Percentiles rank a stretch among this genome's conserved stretches.
Conservation (phyloP, 2,113 vertebrate species). For the Microtus pennsylvanicus region DNA sequence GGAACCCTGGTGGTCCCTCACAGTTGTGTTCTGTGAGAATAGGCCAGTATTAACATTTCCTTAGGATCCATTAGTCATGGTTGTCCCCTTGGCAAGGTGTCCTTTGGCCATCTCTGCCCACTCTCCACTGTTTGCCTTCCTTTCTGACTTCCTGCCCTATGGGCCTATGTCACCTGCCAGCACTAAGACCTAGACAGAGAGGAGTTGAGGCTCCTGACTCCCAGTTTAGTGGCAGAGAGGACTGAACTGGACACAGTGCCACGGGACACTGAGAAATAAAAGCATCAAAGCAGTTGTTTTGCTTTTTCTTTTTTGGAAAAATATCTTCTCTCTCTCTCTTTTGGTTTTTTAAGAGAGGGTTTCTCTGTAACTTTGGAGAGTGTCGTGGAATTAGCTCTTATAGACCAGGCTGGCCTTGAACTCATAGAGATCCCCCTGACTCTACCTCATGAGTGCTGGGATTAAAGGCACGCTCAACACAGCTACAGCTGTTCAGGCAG, state of each 20-base stretch:
- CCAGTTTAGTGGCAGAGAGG: neutral
- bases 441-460: no score
- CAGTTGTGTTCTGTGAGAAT: neutral
- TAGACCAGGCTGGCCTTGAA: no score
- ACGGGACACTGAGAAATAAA: neutral
- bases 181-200: neutral
- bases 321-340: no score
- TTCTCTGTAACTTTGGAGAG: no score
- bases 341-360: no score
- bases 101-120: neutral
- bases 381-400: no score
- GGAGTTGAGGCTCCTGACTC: constrained; percentile 8
- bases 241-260: neutral
- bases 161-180: neutral
- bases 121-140: neutral
- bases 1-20: neutral
- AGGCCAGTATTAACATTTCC: constrained; percentile 3
- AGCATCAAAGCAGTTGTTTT: neutral
- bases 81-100: neutral
- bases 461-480: neutral
- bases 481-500: fast-evolving
- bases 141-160: neutral
- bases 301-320: no score
- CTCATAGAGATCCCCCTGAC: no score
- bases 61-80: constrained; percentile 3